phyloP scores from a whole-genome alignment of 2,113 vertebrate species.

The Odocoileus virginianus region DNA sequence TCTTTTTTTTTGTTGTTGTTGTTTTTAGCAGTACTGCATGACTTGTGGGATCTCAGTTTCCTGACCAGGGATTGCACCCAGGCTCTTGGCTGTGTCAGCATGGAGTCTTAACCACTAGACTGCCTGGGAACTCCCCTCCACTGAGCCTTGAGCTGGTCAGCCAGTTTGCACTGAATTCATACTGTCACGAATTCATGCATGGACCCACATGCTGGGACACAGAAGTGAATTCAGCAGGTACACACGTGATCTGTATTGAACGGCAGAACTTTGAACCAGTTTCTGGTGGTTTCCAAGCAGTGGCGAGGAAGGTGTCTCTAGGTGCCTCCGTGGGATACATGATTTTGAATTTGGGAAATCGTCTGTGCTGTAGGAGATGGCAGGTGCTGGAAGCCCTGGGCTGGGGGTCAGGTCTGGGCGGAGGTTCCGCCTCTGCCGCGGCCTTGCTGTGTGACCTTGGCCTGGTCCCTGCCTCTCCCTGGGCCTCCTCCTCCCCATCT shows the following conservation, averaged over 20 bases:
- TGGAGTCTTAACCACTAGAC: not conserved
- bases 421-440: not conserved
- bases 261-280: not conserved
- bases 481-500: not conserved
- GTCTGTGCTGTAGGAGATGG: not conserved
- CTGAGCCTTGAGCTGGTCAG: not conserved
- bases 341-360: not conserved
- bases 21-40: not conserved
- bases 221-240: not conserved
- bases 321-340: not conserved
- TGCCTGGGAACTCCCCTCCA: not conserved
- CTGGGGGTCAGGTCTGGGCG: not conserved
- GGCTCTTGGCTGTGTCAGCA: not conserved
- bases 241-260: fast-evolving
- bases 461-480: not conserved
- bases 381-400: not conserved
- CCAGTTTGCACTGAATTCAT: not conserved
- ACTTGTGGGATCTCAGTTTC: not conserved
- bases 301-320: not conserved
- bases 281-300: not conserved
- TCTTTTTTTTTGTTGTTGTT: not conserved
- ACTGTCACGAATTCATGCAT: not conserved
- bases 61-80: not conserved
- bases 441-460: not conserved
- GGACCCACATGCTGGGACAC: not conserved